These are phyloP conservation scores for Boloria selene DNA, from an alignment of 2,888 invertebrate genomes.

Conservation along the genomic window DNA sequence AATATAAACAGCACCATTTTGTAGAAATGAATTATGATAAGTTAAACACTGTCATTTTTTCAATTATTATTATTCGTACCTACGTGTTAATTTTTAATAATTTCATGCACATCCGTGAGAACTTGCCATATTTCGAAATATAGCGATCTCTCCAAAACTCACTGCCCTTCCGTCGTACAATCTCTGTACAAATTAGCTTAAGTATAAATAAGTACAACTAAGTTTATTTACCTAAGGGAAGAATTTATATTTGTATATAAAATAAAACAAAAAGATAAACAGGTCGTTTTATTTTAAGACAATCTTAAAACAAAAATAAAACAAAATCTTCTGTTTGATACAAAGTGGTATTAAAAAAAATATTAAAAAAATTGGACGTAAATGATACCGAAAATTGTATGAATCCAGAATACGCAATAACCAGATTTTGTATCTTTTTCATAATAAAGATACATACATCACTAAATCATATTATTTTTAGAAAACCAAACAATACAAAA, in stretches of 20 bases:
- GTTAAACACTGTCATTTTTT: too few species aligned
- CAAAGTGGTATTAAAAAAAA: too few species aligned
- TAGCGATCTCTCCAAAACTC: slow-evolving; percentile 54
- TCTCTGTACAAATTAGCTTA: slow-evolving; percentile 67
- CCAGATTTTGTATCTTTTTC: too few species aligned
- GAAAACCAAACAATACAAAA: too few species aligned
- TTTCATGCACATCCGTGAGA: slow-evolving; percentile 36
- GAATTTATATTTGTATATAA: slow-evolving; percentile 78
- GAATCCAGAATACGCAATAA: too few species aligned
- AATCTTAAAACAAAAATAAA: slow-evolving; percentile 4
- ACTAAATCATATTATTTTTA: too few species aligned
- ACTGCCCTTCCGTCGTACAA: slow-evolving; percentile 70
- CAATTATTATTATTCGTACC: slow-evolving; percentile 1
- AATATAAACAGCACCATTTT: neutral
- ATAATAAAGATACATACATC: too few species aligned
- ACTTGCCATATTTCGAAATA: slow-evolving; percentile 52
- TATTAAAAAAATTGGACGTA: too few species aligned
- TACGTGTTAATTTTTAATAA: neutral
- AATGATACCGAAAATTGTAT: too few species aligned
- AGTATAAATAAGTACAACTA: slow-evolving; percentile 65
- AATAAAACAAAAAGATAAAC: slow-evolving; percentile 58
- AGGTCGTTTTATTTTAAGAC: slow-evolving; percentile 44
- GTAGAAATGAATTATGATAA: too few species aligned
- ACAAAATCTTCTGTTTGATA: neutral
- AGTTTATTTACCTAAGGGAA: slow-evolving; percentile 71